Conservation (phyloP, 1,140 invertebrate genomes). For the Philotrypesis tridentata region DNA sequence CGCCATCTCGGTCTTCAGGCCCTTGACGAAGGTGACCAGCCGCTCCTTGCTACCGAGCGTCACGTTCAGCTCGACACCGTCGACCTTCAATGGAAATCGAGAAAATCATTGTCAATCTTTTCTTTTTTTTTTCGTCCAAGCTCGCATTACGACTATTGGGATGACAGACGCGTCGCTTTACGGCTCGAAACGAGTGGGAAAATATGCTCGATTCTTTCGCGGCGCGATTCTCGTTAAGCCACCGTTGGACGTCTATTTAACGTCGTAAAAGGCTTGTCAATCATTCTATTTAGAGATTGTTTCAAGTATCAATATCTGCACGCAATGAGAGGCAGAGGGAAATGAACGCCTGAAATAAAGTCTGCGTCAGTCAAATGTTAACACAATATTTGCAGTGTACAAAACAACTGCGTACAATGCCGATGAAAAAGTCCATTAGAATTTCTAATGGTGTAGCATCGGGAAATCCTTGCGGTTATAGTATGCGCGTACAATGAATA, state of each 20-base stretch:
- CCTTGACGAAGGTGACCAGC: slow-evolving; percentile 76
- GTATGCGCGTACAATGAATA: too few species aligned
- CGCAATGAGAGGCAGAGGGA: too few species aligned
- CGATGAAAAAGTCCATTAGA: background rate
- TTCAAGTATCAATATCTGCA: too few species aligned
- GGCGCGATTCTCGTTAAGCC: too few species aligned
- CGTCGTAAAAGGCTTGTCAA: too few species aligned
- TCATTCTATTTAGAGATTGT: too few species aligned
- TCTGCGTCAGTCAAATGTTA: background rate
- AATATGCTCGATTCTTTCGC: too few species aligned
- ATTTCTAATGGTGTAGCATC: background rate
- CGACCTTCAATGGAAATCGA: slow-evolving; percentile 68
- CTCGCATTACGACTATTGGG: background rate
- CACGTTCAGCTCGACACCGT: slow-evolving; percentile 80
- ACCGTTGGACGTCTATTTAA: too few species aligned
- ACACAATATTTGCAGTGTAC: background rate
- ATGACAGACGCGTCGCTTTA: background rate
- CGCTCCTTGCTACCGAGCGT: slow-evolving; percentile 75
- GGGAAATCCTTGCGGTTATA: too few species aligned
- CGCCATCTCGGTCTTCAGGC: slow-evolving; percentile 74
- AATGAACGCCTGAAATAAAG: too few species aligned
- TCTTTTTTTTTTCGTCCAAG: background rate
- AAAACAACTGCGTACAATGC: background rate
- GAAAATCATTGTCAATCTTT: background rate
- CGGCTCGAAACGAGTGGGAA: background rate